Conservation (phyloP, 2,113 vertebrate species). For the Aplodontia rufa region DNA sequence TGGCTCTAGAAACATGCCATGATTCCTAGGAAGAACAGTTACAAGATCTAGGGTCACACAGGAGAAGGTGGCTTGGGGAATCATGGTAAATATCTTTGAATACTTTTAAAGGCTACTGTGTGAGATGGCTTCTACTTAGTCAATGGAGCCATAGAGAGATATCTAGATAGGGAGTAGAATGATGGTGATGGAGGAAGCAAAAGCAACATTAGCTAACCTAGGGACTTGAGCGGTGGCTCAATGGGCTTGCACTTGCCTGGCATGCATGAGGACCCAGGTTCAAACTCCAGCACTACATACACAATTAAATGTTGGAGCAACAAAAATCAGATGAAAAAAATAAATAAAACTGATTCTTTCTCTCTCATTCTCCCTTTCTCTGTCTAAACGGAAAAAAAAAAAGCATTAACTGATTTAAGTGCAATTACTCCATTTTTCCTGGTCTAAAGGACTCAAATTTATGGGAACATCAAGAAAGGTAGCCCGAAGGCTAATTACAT, state of each 20-base stretch:
- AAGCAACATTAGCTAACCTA: no score
- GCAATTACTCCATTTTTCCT: neutral
- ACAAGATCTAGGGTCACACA: neutral
- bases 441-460: neutral
- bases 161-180: neutral
- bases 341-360: no score
- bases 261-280: no score
- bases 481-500: neutral
- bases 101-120: neutral
- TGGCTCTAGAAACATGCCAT: neutral
- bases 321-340: no score
- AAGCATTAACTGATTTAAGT: neutral
- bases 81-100: neutral
- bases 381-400: neutral
- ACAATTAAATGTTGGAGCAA: no score
- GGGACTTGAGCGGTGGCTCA: no score
- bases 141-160: neutral
- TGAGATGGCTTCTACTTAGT: neutral
- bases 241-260: no score
- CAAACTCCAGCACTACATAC: no score
- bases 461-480: neutral
- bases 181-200: neutral
- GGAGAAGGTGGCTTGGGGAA: neutral
- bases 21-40: neutral
- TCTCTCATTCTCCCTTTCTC: no score